Base-by-base conservation (phyloP, 2,888 invertebrate genomes). In the Deilephila elpenor region DNA sequence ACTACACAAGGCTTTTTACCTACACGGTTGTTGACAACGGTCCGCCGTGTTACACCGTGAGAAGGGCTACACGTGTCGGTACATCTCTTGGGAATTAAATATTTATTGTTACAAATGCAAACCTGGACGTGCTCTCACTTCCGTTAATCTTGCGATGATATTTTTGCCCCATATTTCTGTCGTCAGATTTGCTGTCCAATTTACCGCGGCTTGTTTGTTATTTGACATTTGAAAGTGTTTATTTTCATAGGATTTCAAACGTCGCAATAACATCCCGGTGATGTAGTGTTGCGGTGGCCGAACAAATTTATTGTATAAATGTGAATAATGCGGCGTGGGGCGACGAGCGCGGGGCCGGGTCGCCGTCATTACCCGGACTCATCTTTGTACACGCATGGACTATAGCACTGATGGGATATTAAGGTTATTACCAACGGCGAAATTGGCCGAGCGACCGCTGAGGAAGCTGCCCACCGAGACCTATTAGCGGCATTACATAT, bases 401-500 rank as follows among this genome's bases (percentile, higher is more conserved):
- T 89, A 88, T 84, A 88, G 87, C 89, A 88, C 87, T 90, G 91
- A 92, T 90, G 92, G 92, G 89, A 89, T 92, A 93, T 94, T 94
- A 94, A 91, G 88, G 92, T 90, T 92, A 94, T 94, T 93, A 94
- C 90, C 84, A 89, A 89, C 87, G 90, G 91, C 88, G 78, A 94
- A 93, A 93, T 93, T 93, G 93, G 89, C 88, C 88, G 84, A 88
- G 88, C 92, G 90, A 93, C 94, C 94, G 94, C 94, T 94, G 92
- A 94, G 93, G 94, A 92, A 94, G 94, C 94, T 93, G 88, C 91
- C 89, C 90, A 86, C 90, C 88, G 85, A 90, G 87, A 88, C 91
- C 92, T 93, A 93, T 93, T 93, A 93, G 92, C 90, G 90, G 90
- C 89, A 93, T 92, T 92, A 92, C 92, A 93, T 93, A 93, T 93